phyloP scores from a whole-genome alignment of 1,140 invertebrate species.

The Bactericera cockerelli region DNA sequence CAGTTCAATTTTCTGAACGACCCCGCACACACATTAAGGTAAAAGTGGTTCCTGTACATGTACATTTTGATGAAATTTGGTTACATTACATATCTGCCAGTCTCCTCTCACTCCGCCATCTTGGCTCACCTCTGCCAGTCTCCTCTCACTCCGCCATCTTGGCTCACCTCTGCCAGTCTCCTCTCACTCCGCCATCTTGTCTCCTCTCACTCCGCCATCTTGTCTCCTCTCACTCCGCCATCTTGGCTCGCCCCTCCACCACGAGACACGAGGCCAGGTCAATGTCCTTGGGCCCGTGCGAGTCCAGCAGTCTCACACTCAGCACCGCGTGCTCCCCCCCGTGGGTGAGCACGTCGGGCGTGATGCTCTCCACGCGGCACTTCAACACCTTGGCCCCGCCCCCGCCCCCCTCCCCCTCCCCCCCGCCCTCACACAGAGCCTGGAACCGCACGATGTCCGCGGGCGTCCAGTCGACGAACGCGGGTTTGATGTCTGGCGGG shows the following conservation, averaged over 20 bases:
- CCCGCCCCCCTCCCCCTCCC: not conserved
- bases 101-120: too few relatives aligned
- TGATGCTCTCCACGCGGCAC: not conserved
- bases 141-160: too few relatives aligned
- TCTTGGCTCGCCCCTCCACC: not conserved
- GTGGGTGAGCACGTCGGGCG: not conserved
- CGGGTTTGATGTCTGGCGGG: conserved; percentile 10
- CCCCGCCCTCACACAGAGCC: conserved; percentile 1
- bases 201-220: too few relatives aligned
- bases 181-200: too few relatives aligned
- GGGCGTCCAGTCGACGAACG: conserved; percentile 11
- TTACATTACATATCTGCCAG: too few relatives aligned
- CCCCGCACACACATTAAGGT: too few relatives aligned
- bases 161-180: too few relatives aligned
- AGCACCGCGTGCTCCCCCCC: not conserved
- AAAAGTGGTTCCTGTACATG: too few relatives aligned
- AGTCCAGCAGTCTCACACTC: conserved; percentile 9
- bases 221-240: too few relatives aligned
- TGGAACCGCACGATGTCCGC: conserved; percentile 2
- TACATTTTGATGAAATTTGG: too few relatives aligned
- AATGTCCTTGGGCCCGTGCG: not conserved
- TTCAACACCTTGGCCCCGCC: not conserved
- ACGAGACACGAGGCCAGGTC: not conserved
- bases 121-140: too few relatives aligned
- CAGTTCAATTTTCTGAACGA: too few relatives aligned